Evolutionary conservation across 2,888 invertebrate genomes (phyloP).

Genomic region (Leucania comma): DNA sequence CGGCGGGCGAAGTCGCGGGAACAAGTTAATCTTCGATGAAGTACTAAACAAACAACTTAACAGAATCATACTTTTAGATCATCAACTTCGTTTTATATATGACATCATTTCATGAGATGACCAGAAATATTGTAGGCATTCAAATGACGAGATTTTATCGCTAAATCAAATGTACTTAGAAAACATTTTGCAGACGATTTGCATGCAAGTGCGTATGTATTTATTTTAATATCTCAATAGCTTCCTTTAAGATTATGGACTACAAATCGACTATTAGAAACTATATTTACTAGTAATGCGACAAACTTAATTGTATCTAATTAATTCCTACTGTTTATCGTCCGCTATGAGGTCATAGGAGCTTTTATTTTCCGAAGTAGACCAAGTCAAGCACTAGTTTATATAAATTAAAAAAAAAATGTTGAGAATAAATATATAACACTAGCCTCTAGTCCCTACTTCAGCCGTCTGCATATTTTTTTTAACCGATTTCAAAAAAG

Average conservation of each 20-base stretch:
- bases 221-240: constrained; percentile 38
- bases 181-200: constrained; percentile 35
- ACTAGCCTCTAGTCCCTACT: neutral
- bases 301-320: neutral
- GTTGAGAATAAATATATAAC: neutral
- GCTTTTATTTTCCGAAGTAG: neutral
- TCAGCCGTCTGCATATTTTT: neutral
- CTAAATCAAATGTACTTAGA: constrained; percentile 25
- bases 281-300: neutral
- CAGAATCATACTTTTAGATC: constrained; percentile 56
- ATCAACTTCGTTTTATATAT: constrained; percentile 56
- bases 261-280: constrained; percentile 20
- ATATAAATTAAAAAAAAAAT: no score
- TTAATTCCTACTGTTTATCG: neutral
- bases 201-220: constrained; percentile 48
- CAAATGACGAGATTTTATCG: constrained; percentile 25
- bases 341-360: no score
- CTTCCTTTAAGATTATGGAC: constrained; percentile 29
- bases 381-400: no score
- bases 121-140: constrained; percentile 39
- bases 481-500: no score
- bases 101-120: constrained; percentile 60
- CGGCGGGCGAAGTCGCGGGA: neutral
- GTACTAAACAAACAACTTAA: constrained; percentile 52
- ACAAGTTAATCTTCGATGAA: constrained; percentile 11